Percentiles rank a stretch among this genome's conserved stretches.
Conservation (phyloP, 2,888 invertebrate species). For the Lymantria dispar region DNA sequence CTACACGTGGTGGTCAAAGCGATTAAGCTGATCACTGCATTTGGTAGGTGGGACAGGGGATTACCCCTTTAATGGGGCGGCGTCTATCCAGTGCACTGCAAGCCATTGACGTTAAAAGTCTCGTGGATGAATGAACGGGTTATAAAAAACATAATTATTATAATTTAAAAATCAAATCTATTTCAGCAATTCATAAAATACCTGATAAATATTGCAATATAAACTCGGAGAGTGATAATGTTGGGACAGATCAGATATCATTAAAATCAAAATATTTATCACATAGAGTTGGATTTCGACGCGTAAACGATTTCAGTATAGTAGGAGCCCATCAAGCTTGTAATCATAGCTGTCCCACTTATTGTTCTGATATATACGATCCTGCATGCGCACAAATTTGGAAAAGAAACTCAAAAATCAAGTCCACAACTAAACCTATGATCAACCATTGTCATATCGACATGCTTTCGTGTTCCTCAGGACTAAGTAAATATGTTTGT, state of each 20-base stretch:
- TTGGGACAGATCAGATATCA: background rate
- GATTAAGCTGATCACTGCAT: too few relatives aligned
- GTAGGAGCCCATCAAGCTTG: slow-evolving; percentile 63
- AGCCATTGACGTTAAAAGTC: too few relatives aligned
- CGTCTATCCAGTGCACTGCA: too few relatives aligned
- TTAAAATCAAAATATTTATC: background rate
- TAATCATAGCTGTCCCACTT: slow-evolving; percentile 68
- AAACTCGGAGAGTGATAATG: background rate
- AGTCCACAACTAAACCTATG: slow-evolving; percentile 44
- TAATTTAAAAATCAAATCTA: too few relatives aligned
- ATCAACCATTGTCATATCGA: slow-evolving; percentile 75
- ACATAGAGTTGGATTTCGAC: slow-evolving; percentile 28
- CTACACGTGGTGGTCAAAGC: too few relatives aligned
- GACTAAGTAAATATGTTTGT: slow-evolving; percentile 56
- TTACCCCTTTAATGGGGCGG: too few relatives aligned
- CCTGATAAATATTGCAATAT: slow-evolving; percentile 36
- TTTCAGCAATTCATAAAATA: slow-evolving; percentile 48
- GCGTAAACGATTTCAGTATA: slow-evolving; percentile 54
- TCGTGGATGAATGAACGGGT: too few relatives aligned
- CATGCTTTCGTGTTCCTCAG: slow-evolving; percentile 60
- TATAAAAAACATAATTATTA: background rate
- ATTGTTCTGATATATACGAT: slow-evolving; percentile 61
- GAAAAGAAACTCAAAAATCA: slow-evolving; percentile 25
- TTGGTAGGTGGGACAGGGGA: too few relatives aligned
- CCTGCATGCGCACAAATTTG: slow-evolving; percentile 66